Evolutionary conservation across 1,140 invertebrate species (phyloP), one percentile per base, ranked within the genome.

Genomic region (Bombus fervidus): DNA sequence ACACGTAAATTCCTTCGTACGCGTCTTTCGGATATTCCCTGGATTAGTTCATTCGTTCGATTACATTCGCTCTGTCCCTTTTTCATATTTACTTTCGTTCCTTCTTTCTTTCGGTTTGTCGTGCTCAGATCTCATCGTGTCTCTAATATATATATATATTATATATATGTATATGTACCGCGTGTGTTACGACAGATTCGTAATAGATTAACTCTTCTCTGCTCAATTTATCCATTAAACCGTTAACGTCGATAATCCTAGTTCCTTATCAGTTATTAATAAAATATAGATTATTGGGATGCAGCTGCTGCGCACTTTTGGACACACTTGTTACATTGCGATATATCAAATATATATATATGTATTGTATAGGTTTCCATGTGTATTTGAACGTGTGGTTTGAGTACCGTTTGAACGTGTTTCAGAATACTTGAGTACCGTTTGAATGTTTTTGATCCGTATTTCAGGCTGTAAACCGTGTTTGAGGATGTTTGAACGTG

Each of bases 341-440:
- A 93, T 91, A 93, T 94, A 94, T 94, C 93, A 94, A 94, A 94
- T 94, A 94, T 94, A 93, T 93, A 89, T 92, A 87, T 85, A 81
- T 88, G 62, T 6, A 78, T 12, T 59, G 31, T 79, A 53, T 74
- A 22, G 78, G 59, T 77, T 53, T 64, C 15, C 13, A 3, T 90
- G 88, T 91, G 83, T 80, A 86, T 84, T 37, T 78, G 81, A 83
- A 28, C 82, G 53, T 34, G 28, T 66, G 39, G 9, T 41, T 0
- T 41, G n/a, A 62, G 10, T n/a, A 31, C 47, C 57, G 34, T 66
- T 53, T 73, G 47, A 53, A 53, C 15, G 25, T n/a, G n/a, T 53
- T 53, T 9, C 28, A 6, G n/a, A 6, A 53, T 53, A 18, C 18
- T 53, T 53, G 47, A 53, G 47, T 53, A 53, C 47, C 47, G 47